These are phyloP conservation scores for Oceanites oceanicus DNA, from an alignment of 2,113 vertebrate species.

Conservation along the genomic window DNA sequence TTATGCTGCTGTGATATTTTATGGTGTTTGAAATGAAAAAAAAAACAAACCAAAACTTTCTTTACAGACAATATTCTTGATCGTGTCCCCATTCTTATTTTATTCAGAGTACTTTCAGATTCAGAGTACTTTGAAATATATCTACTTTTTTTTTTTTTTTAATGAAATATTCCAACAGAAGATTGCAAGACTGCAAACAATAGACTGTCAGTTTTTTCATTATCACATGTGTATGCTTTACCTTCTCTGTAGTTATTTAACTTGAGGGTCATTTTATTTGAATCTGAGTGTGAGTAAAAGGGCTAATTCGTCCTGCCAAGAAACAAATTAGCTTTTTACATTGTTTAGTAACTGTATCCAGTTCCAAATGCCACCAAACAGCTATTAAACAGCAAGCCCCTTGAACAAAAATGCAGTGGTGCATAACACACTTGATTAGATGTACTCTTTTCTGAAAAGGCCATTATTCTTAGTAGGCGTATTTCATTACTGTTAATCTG, in stretches of 20 bases:
- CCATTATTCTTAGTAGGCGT: conserved; percentile 65
- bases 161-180: background rate
- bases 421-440: conserved; percentile 61
- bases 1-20: background rate
- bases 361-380: conserved; percentile 68
- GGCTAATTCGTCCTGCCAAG: conserved; percentile 16
- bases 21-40: background rate
- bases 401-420: conserved; percentile 57
- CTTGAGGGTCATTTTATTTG: conserved; percentile 51
- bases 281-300: conserved; percentile 38
- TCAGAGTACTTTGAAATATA: background rate
- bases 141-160: background rate
- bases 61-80: background rate
- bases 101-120: background rate
- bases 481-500: conserved; percentile 68
- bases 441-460: conserved; percentile 47
- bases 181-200: background rate
- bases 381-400: conserved; percentile 59
- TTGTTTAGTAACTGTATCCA: conserved; percentile 67
- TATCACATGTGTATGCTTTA: background rate
- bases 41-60: background rate
- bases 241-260: conserved; percentile 49
- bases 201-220: background rate
- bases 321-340: conserved; percentile 64
- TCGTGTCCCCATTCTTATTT: background rate